Evolutionary conservation across 2,797 vertebrate species (phyloP).

Genomic region (Cyprinodon diabolis): DNA sequence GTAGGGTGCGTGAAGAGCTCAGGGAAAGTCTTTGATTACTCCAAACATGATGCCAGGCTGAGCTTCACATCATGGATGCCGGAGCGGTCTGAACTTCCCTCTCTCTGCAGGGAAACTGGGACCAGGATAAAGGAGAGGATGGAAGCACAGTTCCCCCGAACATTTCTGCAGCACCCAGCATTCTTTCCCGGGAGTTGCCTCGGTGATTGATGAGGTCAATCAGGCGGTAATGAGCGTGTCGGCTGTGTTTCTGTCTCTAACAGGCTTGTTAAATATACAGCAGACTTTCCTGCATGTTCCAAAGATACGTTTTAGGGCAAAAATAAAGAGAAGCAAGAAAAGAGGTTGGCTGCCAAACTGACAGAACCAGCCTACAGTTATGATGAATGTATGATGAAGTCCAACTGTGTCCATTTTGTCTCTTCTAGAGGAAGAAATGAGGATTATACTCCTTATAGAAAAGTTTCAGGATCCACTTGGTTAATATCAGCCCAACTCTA

Average conservation of each 20-base stretch:
- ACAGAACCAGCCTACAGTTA: too few relatives aligned
- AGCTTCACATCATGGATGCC: background rate
- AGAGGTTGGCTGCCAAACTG: too few relatives aligned
- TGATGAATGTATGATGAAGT: too few relatives aligned
- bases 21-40: slow-evolving; percentile 58
- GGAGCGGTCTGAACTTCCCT: too few relatives aligned
- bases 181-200: background rate
- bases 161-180: too few relatives aligned
- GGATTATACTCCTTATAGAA: too few relatives aligned
- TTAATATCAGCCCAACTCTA: slow-evolving; percentile 3
- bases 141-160: too few relatives aligned
- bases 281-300: background rate
- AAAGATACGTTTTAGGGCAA: background rate
- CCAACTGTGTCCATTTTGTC: too few relatives aligned
- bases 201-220: background rate
- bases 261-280: background rate
- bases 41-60: background rate
- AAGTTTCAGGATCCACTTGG: slow-evolving; percentile 57
- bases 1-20: slow-evolving; percentile 45
- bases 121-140: too few relatives aligned
- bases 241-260: background rate
- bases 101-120: too few relatives aligned
- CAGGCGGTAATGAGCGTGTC: too few relatives aligned
- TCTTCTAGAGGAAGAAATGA: too few relatives aligned
- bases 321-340: background rate